phyloP scores from a whole-genome alignment of 2,113 vertebrate genomes.

The Oxygymnocypris stewartii region DNA sequence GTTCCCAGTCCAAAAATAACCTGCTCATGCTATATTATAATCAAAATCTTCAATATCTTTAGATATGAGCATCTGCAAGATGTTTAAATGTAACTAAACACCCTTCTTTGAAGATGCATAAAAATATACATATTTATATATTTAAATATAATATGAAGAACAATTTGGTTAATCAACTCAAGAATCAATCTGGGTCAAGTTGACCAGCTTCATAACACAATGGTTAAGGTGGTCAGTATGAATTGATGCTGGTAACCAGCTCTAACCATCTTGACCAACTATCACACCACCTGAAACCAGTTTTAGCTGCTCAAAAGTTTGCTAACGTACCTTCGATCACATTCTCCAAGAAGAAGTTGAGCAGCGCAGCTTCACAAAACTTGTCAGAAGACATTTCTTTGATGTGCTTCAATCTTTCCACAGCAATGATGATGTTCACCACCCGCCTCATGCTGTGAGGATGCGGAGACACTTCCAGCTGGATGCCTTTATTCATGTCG shows the following conservation, averaged over 20 bases:
- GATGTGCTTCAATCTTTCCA: slow-evolving; percentile 47
- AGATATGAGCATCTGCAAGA: too few relatives aligned
- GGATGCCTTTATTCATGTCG: slow-evolving; percentile 10
- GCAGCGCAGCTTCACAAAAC: slow-evolving; percentile 47
- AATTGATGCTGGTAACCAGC: background rate
- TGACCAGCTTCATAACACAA: background rate
- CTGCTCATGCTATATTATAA: too few relatives aligned
- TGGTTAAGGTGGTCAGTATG: background rate
- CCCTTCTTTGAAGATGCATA: too few relatives aligned
- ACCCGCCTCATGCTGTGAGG: slow-evolving; percentile 42
- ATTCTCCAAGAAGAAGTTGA: slow-evolving; percentile 50
- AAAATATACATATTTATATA: too few relatives aligned
- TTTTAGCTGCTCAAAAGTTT: background rate
- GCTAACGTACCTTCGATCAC: slow-evolving; percentile 60
- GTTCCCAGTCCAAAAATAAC: too few relatives aligned
- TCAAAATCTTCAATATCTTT: too few relatives aligned
- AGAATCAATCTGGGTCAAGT: background rate
- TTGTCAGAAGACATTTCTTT: slow-evolving; percentile 30
- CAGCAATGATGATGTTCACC: slow-evolving; percentile 54
- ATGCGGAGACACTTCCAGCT: slow-evolving; percentile 46
- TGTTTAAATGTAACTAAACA: too few relatives aligned
- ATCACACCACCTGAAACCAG: background rate
- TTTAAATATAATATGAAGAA: too few relatives aligned
- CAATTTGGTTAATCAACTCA: too few relatives aligned
- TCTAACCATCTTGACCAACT: background rate